These are phyloP conservation scores for Calliopum simillimum DNA, from an alignment of 2,888 invertebrate genomes.

Conservation along the genomic window DNA sequence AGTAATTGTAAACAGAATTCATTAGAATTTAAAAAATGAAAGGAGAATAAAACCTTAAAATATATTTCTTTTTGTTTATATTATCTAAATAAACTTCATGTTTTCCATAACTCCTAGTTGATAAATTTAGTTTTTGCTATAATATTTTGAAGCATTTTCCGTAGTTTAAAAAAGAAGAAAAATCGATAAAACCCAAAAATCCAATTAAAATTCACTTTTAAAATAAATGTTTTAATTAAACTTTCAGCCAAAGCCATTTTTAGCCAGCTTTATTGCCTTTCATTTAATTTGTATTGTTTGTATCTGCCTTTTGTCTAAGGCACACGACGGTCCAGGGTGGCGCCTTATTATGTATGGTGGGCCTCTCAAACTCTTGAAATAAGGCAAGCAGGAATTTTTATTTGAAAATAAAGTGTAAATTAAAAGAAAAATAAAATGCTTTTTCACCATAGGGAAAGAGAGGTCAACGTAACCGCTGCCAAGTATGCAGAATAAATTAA, in stretches of 20 bases:
- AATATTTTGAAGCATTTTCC: neutral
- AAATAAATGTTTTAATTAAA: neutral
- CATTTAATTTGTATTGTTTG: too few species aligned
- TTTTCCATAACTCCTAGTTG: neutral
- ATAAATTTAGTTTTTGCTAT: neutral
- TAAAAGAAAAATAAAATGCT: neutral
- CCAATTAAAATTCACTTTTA: conserved; percentile 2
- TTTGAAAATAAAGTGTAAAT: conserved; percentile 2
- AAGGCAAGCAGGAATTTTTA: conserved; percentile 1
- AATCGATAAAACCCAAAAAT: neutral
- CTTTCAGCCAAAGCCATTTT: neutral
- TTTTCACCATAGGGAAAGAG: neutral
- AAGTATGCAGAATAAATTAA: too few species aligned
- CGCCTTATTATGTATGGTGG: neutral
- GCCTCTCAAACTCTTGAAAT: neutral
- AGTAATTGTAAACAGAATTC: neutral
- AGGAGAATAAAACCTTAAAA: neutral
- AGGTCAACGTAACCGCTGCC: conserved; percentile 11
- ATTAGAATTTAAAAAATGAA: neutral
- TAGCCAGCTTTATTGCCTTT: too few species aligned
- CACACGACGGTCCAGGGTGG: too few species aligned
- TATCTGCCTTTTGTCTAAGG: too few species aligned
- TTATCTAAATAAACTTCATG: neutral
- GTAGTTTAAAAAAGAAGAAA: neutral
- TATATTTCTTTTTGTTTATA: neutral